phyloP scores from a whole-genome alignment of 2,888 invertebrate genomes.

The Elysia crispata region DNA sequence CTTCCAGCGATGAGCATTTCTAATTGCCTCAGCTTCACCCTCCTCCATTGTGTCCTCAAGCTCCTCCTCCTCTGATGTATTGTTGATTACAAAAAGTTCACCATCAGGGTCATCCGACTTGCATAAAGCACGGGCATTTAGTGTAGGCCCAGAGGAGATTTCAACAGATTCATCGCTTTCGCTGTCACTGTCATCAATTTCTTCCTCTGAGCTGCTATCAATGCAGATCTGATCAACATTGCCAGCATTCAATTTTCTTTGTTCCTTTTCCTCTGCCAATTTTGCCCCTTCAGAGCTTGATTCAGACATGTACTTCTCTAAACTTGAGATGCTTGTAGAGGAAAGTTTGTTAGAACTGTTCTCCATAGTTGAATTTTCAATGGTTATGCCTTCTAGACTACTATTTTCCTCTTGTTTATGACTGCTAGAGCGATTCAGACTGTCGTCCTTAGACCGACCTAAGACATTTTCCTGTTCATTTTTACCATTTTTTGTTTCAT shows the following conservation, averaged over 20 bases:
- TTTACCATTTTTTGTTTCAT: not conserved
- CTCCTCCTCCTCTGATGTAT: slow-evolving; percentile 47
- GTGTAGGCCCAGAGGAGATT: not conserved
- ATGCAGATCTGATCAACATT: slow-evolving; percentile 32
- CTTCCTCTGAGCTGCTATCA: slow-evolving; percentile 42
- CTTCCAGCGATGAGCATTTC: slow-evolving; percentile 53
- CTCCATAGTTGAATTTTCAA: too few relatives aligned
- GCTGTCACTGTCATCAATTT: not conserved
- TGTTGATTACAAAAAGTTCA: slow-evolving; percentile 60
- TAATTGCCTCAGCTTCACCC: slow-evolving; percentile 48
- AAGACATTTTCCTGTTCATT: not conserved
- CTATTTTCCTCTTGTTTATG: too few relatives aligned
- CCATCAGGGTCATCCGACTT: slow-evolving; percentile 54
- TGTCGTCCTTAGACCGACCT: too few relatives aligned
- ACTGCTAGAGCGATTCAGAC: not conserved
- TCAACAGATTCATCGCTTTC: not conserved
- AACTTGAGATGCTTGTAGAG: too few relatives aligned
- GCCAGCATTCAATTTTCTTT: too few relatives aligned
- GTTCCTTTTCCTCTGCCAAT: too few relatives aligned
- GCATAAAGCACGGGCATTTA: slow-evolving; percentile 48
- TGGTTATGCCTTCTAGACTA: too few relatives aligned
- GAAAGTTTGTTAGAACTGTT: too few relatives aligned
- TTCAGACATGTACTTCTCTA: too few relatives aligned
- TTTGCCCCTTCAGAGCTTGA: too few relatives aligned
- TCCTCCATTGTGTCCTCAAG: not conserved